Evolutionary conservation across 53 echinoderm and acorn worm genomes (phyloP).

Genomic region (Apostichopus leukothele): DNA sequence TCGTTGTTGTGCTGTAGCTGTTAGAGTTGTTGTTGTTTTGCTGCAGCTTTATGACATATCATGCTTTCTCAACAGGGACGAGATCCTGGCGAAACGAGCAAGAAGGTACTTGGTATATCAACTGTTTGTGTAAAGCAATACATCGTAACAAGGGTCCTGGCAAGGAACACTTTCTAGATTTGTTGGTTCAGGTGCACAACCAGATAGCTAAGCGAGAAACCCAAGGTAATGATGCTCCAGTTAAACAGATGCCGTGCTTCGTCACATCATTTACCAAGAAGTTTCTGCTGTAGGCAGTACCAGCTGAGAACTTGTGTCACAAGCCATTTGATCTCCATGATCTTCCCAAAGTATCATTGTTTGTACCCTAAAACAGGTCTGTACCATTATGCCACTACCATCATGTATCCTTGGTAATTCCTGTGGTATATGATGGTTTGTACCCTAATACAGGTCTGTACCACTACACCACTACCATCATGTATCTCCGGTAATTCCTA

Average conservation of each 20-base stretch:
- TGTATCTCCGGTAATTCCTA: too few species aligned
- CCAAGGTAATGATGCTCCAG: constrained; percentile 8
- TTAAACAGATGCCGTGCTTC: constrained; percentile 89
- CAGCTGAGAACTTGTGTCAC: not conserved
- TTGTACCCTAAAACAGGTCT: too few species aligned
- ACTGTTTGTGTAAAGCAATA: constrained; percentile 58
- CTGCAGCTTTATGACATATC: too few species aligned
- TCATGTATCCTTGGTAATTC: too few species aligned
- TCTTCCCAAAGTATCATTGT: too few species aligned
- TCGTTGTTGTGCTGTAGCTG: too few species aligned
- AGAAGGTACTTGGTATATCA: constrained; percentile 69
- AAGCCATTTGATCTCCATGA: too few species aligned
- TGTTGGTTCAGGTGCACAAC: constrained; percentile 65
- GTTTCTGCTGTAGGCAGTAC: constrained; percentile 42
- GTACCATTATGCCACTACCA: too few species aligned
- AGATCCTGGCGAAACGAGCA: constrained; percentile 67
- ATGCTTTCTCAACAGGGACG: constrained; percentile 51
- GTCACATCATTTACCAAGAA: constrained; percentile 70
- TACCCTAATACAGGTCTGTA: too few species aligned
- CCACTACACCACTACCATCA: too few species aligned
- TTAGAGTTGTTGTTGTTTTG: too few species aligned
- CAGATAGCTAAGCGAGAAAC: constrained; percentile 48
- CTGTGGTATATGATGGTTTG: too few species aligned
- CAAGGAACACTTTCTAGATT: constrained; percentile 69
- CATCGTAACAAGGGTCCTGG: not conserved